A percentile compares a stretch with the other conserved stretches of the same genome.
Evolutionary conservation across 2,797 vertebrate genomes (phyloP).

Genomic region (Varecia variegata): DNA sequence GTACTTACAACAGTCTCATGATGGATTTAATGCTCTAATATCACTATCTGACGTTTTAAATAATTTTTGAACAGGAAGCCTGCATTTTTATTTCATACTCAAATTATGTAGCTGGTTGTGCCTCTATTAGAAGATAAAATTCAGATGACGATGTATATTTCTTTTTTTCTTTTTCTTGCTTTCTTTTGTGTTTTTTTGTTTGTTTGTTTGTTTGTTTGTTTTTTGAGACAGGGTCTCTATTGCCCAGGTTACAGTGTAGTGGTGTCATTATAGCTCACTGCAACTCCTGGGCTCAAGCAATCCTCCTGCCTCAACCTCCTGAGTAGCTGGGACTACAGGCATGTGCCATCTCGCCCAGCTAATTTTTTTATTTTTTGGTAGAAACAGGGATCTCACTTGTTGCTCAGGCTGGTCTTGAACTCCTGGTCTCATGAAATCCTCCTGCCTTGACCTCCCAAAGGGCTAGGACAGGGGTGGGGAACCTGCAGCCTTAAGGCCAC

Average conservation of each 20-base stretch:
- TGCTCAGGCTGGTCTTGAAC: no score
- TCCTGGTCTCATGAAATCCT: no score
- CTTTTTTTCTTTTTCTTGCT: neutral
- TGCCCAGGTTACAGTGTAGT: neutral
- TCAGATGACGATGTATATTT: neutral
- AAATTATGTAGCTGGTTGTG: neutral
- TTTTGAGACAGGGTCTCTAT: neutral
- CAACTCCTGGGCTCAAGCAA: neutral
- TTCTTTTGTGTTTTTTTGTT: no score
- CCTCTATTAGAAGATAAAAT: neutral
- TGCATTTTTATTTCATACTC: neutral
- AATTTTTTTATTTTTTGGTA: no score
- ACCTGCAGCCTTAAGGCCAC: no score
- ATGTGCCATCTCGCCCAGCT: no score
- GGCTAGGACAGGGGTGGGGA: no score
- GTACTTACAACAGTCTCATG: neutral
- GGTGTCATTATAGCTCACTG: neutral
- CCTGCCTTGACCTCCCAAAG: no score
- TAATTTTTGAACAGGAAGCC: neutral
- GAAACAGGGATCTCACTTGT: no score
- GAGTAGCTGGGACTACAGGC: no score
- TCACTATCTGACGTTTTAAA: neutral
- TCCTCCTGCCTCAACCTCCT: neutral
- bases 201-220: fast-evolving
- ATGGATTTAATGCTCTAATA: neutral